These are phyloP conservation scores for Sacculina carcini DNA, from an alignment of 2,888 invertebrate genomes.

Conservation along the genomic window DNA sequence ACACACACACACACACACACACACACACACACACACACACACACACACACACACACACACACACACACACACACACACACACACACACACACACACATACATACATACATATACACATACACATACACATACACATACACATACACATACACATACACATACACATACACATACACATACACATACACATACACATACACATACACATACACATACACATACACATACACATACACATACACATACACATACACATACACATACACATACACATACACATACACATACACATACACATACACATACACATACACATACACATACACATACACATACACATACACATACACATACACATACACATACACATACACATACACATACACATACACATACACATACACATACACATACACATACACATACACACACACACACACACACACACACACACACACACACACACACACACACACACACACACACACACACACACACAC, in stretches of 20 bases:
- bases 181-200: background rate
- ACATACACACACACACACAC: background rate
- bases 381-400: background rate
- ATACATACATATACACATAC: too few species aligned
- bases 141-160: too few species aligned
- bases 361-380: background rate
- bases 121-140: too few species aligned
- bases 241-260: slow-evolving; percentile 1
- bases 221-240: slow-evolving; percentile 1
- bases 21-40: too few species aligned
- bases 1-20: too few species aligned
- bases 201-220: background rate
- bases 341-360: background rate
- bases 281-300: background rate
- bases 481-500: slow-evolving; percentile 1
- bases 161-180: too few species aligned
- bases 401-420: background rate
- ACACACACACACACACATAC: too few species aligned
- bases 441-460: background rate
- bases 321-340: slow-evolving; percentile 1
- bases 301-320: slow-evolving; percentile 1
- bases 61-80: too few species aligned
- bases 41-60: too few species aligned
- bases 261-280: background rate
- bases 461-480: background rate